A percentile compares a stretch with the other conserved stretches of the same genome.
Evolutionary conservation across 2,888 invertebrate species (phyloP).

Genomic region (Synergus umbraculus): DNA sequence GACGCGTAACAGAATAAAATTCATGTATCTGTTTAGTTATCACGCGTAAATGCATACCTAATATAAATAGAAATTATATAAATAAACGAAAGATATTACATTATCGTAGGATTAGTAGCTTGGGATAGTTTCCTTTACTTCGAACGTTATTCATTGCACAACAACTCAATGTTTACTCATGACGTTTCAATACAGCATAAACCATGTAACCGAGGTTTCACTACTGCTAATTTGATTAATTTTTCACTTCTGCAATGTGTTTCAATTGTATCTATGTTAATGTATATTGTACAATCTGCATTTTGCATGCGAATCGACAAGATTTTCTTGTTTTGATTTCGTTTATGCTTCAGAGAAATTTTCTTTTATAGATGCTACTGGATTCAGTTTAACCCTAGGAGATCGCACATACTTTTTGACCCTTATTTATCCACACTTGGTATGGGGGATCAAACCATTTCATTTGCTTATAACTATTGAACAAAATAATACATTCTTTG

Average conservation of each 20-base stretch:
- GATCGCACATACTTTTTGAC: too few relatives aligned
- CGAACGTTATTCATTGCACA: conserved; percentile 53
- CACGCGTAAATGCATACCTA: conserved; percentile 74
- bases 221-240: conserved; percentile 73
- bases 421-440: too few relatives aligned
- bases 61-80: conserved; percentile 75
- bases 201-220: conserved; percentile 65
- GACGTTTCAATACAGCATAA: conserved; percentile 54
- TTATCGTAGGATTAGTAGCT: conserved; percentile 77
- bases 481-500: too few relatives aligned
- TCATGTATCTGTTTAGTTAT: conserved; percentile 76
- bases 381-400: not conserved
- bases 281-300: conserved; percentile 70
- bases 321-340: conserved; percentile 57
- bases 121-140: conserved; percentile 74
- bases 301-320: not conserved
- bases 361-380: not conserved
- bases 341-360: conserved; percentile 9
- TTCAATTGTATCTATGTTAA: conserved; percentile 68
- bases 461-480: too few relatives aligned
- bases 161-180: conserved; percentile 46
- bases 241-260: conserved; percentile 72
- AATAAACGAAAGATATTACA: conserved; percentile 73
- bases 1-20: conserved; percentile 64
- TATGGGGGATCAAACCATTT: too few relatives aligned